Evolutionary conservation across 35 echinoderm and acorn worm genomes (phyloP).

Genomic region (Hemicentrotus pulcherrimus): DNA sequence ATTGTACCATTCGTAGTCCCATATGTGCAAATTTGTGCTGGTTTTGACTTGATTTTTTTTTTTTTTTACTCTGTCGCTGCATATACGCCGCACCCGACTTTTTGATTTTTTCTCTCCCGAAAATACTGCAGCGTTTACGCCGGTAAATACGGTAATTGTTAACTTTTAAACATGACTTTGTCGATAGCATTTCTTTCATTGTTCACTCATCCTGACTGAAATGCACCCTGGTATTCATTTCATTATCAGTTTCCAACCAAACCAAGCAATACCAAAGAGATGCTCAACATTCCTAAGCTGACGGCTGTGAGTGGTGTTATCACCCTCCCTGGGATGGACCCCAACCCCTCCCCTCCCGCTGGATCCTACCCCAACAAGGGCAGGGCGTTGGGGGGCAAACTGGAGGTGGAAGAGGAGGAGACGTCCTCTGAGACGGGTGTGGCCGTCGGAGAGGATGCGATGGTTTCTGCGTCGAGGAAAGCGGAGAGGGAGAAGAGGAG

Average conservation of each 20-base stretch:
- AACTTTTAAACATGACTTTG: no score
- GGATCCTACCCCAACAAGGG: not conserved
- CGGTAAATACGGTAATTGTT: no score
- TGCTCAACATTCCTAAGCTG: conserved; percentile 54
- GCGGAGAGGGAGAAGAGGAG: conserved; percentile 60
- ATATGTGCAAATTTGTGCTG: no score
- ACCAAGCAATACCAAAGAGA: conserved; percentile 45
- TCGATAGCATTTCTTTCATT: no score
- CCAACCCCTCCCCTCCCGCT: conserved; percentile 42
- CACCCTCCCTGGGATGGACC: conserved; percentile 68
- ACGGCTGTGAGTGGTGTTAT: conserved; percentile 98
- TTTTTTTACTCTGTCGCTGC: no score
- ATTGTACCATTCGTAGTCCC: no score
- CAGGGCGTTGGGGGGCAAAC: not conserved
- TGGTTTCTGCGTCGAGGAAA: not conserved
- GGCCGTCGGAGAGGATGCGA: conserved; percentile 33
- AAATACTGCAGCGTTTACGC: no score
- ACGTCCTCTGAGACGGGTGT: not conserved
- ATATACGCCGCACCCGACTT: no score
- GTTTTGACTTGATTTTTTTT: no score
- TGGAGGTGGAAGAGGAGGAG: conserved; percentile 4
- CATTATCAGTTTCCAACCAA: conserved; percentile 71
- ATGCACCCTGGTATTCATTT: not conserved
- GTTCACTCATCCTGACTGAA: no score
- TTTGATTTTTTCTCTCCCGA: no score